phyloP scores from a whole-genome alignment of 2,797 vertebrate genomes.

The Enteromius afrohamiltoni region DNA sequence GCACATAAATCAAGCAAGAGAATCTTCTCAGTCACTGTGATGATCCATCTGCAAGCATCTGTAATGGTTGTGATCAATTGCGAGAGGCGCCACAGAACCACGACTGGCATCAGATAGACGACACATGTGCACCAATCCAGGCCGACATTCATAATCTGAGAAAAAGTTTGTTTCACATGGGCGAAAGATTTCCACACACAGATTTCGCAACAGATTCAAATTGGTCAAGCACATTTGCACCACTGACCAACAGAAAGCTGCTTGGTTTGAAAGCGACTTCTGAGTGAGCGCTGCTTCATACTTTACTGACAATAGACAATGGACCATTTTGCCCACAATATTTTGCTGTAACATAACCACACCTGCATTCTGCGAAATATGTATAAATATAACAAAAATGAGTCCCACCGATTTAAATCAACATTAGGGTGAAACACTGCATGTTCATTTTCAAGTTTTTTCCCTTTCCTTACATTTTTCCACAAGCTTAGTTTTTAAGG shows the following conservation, averaged over 20 bases:
- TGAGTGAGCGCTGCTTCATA: neutral
- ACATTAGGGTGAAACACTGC: neutral
- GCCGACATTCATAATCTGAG: neutral
- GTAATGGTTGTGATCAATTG: neutral
- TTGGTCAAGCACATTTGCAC: neutral
- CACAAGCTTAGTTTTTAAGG: slow-evolving; percentile 45
- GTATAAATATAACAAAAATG: neutral
- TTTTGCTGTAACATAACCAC: neutral
- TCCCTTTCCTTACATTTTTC: neutral
- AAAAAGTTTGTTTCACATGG: neutral
- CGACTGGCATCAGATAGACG: neutral
- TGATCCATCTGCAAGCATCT: slow-evolving; percentile 4
- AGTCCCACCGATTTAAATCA: neutral
- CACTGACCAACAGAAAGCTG: neutral
- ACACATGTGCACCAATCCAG: slow-evolving; percentile 16
- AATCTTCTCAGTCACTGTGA: slow-evolving; percentile 9
- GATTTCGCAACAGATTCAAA: neutral
- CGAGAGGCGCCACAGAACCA: neutral
- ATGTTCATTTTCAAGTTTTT: neutral
- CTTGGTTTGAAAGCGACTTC: neutral
- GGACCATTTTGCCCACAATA: neutral
- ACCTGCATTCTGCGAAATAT: neutral
- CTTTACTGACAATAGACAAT: neutral
- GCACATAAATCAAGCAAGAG: slow-evolving; percentile 26
- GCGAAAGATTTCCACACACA: neutral